Conservation (phyloP, 2,113 vertebrate species). For the Panthera leo region DNA sequence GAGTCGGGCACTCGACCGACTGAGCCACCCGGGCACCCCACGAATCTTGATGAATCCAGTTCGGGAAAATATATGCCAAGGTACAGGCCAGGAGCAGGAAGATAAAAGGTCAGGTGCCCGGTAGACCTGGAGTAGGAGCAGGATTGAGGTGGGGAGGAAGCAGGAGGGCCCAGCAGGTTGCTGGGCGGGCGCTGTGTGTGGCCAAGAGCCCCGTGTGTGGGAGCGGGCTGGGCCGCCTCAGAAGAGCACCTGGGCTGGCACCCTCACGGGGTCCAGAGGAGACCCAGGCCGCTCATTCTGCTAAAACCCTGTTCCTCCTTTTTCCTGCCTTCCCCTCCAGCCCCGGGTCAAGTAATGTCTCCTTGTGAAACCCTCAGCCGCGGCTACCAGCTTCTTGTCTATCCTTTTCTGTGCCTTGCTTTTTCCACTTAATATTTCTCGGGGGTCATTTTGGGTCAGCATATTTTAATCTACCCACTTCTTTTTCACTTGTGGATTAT, state of each 20-base stretch:
- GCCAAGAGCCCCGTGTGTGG: background rate
- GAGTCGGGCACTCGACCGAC: too few species aligned
- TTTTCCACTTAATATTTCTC: background rate
- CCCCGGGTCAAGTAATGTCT: too few species aligned
- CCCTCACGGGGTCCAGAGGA: background rate
- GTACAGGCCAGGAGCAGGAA: background rate
- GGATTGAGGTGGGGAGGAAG: background rate
- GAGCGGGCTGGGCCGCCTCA: background rate
- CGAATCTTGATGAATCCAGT: background rate
- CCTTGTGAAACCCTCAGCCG: background rate
- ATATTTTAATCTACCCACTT: background rate
- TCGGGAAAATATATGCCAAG: background rate
- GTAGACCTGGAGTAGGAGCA: accelerated
- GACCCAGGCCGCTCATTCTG: background rate
- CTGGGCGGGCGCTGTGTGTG: background rate
- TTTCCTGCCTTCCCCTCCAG: background rate
- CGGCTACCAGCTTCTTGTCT: background rate
- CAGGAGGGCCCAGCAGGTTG: background rate
- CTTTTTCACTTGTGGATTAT: background rate
- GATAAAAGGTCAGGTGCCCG: background rate
- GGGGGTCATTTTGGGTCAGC: background rate
- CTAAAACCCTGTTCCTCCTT: background rate
- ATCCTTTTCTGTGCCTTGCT: background rate
- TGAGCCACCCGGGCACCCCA: too few species aligned
- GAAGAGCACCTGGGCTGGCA: background rate